Evolutionary conservation across 2,113 vertebrate genomes (phyloP).

Genomic region (Puffinus mauretanicus): DNA sequence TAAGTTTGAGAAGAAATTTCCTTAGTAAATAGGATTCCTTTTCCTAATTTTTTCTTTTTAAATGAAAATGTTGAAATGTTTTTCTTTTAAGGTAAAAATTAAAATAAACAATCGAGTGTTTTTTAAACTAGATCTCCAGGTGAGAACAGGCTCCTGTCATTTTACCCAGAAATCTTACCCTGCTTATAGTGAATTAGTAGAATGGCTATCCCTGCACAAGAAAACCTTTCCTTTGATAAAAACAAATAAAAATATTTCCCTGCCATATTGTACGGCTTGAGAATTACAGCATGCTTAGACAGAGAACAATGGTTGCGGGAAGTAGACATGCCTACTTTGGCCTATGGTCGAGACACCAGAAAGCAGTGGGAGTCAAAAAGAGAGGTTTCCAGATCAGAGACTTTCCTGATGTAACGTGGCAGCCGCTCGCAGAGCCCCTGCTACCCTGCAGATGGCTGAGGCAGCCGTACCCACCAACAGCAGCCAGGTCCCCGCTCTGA

Average conservation of each 20-base stretch:
- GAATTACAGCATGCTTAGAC: background rate
- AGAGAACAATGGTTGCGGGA: background rate
- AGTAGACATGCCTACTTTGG: background rate
- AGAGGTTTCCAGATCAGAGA: background rate
- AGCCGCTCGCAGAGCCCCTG: background rate
- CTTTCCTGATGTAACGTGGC: background rate
- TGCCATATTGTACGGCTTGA: background rate
- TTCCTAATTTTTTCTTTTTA: background rate
- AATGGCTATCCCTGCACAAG: background rate
- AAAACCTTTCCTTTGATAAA: background rate
- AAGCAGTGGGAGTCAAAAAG: background rate
- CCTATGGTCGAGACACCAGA: background rate
- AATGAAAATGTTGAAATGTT: background rate
- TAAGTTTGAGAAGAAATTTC: background rate
- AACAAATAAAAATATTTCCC: background rate
- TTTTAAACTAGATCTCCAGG: background rate
- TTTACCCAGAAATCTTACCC: background rate
- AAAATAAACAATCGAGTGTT: accelerated
- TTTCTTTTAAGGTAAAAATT: background rate
- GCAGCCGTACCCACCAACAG: accelerated
- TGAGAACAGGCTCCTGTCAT: background rate
- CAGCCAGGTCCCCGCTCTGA: background rate
- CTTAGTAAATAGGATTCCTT: background rate
- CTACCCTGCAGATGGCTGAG: background rate
- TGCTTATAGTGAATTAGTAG: background rate